Conservation (phyloP, 2,113 vertebrate species). For the Acanthochromis polyacanthus region DNA sequence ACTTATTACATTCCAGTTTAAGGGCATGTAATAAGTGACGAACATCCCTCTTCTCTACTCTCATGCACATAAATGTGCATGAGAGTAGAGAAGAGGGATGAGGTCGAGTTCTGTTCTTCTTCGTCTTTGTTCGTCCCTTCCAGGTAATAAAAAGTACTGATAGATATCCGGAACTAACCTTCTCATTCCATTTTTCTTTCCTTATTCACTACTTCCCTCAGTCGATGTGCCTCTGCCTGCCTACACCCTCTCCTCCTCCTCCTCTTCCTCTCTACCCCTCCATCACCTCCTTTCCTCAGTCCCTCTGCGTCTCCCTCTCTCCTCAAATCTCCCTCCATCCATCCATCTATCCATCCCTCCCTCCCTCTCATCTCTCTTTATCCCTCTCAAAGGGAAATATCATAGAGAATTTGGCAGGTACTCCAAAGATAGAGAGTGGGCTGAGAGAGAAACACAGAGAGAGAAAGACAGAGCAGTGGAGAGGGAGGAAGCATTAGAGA, state of each 20-base stretch:
- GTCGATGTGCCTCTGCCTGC: constrained; percentile 17
- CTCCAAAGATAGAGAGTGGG: constrained; percentile 61
- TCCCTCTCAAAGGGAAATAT: constrained; percentile 72
- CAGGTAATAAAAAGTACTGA: constrained; percentile 25
- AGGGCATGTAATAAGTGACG: neutral
- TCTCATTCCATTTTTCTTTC: neutral
- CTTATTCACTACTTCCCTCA: constrained; percentile 25
- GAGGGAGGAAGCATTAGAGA: constrained; percentile 42
- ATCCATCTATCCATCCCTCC: constrained; percentile 38
- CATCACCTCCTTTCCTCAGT: constrained; percentile 36
- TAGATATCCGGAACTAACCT: constrained; percentile 7
- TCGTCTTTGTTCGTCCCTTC: neutral
- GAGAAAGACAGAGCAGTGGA: constrained; percentile 17
- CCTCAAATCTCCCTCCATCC: constrained; percentile 53
- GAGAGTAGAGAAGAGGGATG: no score
- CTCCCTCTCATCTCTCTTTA: constrained; percentile 66
- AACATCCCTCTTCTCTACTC: no score
- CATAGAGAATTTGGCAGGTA: constrained; percentile 67
- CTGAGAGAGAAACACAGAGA: constrained; percentile 28
- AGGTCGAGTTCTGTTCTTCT: neutral
- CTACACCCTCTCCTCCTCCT: constrained; percentile 15
- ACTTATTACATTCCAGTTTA: neutral
- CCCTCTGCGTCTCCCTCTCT: constrained; percentile 43
- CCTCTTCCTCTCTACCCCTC: constrained; percentile 34
- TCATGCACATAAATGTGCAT: neutral